These are phyloP conservation scores for Maniola hyperantus DNA, from an alignment of 2,888 invertebrate genomes.

Conservation along the genomic window DNA sequence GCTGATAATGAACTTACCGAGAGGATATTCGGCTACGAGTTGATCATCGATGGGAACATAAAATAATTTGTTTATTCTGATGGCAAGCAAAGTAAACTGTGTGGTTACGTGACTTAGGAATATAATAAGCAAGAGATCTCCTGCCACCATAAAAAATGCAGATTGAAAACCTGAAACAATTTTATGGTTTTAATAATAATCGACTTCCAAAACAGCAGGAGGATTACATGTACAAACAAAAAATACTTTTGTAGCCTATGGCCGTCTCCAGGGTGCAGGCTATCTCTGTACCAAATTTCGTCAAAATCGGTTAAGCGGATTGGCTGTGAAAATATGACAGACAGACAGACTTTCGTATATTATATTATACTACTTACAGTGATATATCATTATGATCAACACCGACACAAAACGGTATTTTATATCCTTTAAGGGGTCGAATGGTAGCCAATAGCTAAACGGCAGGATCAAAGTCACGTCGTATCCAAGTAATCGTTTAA, in stretches of 20 bases:
- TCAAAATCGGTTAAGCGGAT: too few species aligned
- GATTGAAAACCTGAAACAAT: constrained; percentile 53
- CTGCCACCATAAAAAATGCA: constrained; percentile 61
- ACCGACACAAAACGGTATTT: constrained; percentile 51
- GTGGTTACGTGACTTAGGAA: constrained; percentile 65
- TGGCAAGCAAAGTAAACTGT: constrained; percentile 62
- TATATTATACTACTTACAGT: constrained; percentile 65
- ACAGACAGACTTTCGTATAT: too few species aligned
- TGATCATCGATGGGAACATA: constrained; percentile 58
- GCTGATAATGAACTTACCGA: constrained; percentile 59
- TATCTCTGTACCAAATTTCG: too few species aligned
- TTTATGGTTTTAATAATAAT: not conserved
- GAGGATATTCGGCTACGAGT: constrained; percentile 52
- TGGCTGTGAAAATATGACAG: too few species aligned
- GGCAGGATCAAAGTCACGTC: constrained; percentile 55
- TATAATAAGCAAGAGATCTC: constrained; percentile 64
- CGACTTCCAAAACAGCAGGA: too few species aligned
- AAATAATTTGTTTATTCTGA: constrained; percentile 54
- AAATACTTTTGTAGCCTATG: too few species aligned
- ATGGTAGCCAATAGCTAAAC: constrained; percentile 69
- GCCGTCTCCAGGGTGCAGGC: too few species aligned
- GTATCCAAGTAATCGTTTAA: constrained; percentile 50
- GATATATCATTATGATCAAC: constrained; percentile 57
- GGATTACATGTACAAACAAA: too few species aligned
- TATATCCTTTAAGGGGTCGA: constrained; percentile 55